Evolutionary conservation across 2,888 invertebrate genomes (phyloP).

Genomic region (Troides helena): DNA sequence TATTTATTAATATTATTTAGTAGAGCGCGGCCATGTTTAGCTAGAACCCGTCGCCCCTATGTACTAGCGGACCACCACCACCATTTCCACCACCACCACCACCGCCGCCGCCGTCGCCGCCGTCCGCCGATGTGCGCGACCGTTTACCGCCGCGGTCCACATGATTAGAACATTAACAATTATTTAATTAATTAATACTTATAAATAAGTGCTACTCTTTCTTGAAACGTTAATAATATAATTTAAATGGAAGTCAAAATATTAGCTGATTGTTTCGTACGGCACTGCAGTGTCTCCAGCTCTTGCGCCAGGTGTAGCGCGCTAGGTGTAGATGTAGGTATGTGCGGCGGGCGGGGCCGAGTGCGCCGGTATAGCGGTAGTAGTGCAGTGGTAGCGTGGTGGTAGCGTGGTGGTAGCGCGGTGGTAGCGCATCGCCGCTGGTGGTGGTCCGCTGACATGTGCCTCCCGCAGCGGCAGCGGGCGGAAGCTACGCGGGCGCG

Average conservation of each 20-base stretch:
- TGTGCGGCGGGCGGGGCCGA: background rate
- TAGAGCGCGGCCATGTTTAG: slow-evolving; percentile 12
- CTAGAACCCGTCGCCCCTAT: slow-evolving; percentile 19
- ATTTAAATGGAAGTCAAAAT: no score
- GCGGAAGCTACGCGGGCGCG: slow-evolving; percentile 92
- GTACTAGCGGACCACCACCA: slow-evolving; percentile 15
- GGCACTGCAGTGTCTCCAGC: no score
- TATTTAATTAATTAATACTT: no score
- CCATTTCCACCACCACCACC: background rate
- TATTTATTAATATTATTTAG: slow-evolving; percentile 14
- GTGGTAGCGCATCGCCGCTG: slow-evolving; percentile 11
- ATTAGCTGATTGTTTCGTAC: no score
- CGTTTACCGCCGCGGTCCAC: background rate
- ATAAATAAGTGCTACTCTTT: no score
- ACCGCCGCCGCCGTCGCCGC: background rate
- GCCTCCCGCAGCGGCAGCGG: slow-evolving; percentile 53
- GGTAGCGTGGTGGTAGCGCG: slow-evolving; percentile 5
- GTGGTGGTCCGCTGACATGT: slow-evolving; percentile 38
- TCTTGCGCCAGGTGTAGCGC: no score
- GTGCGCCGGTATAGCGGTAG: background rate
- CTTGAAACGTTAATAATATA: no score
- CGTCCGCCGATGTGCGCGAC: background rate
- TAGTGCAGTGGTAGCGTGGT: slow-evolving; percentile 3
- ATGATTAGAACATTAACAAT: no score
- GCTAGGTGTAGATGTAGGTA: no score